A percentile compares a stretch with the other conserved stretches of the same genome.
Evolutionary conservation across 2,113 vertebrate genomes (phyloP).

Genomic region (Microtus montanus): DNA sequence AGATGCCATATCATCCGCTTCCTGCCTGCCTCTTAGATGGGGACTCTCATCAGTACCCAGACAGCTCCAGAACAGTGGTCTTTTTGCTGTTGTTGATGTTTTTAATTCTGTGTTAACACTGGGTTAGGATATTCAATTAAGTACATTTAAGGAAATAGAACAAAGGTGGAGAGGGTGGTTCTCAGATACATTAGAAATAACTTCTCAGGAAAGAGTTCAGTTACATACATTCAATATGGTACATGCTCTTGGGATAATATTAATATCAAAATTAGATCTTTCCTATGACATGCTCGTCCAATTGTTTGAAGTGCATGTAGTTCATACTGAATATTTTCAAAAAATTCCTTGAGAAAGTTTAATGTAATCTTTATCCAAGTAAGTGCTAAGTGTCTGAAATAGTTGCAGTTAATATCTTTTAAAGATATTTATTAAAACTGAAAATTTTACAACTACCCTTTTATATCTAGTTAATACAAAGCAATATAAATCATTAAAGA

Average conservation of each 20-base stretch:
- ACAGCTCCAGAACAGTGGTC: not conserved
- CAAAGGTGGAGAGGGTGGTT: conserved; percentile 57
- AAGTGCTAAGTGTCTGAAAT: not conserved
- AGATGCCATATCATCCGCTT: conserved; percentile 64
- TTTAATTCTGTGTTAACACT: not conserved
- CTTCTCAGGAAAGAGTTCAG: conserved; percentile 52
- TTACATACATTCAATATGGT: not conserved
- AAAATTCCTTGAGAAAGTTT: conserved; percentile 35
- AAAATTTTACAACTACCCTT: conserved; percentile 14
- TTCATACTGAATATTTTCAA: not conserved
- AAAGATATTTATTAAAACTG: not conserved
- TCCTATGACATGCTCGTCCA: not conserved
- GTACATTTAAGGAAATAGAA: conserved; percentile 44
- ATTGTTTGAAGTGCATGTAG: not conserved
- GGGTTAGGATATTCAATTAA: conserved; percentile 63
- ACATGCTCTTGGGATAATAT: not conserved
- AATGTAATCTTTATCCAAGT: conserved; percentile 30
- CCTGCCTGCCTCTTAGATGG: conserved; percentile 64
- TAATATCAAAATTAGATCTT: not conserved
- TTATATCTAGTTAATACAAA: not conserved
- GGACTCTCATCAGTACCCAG: conserved; percentile 61
- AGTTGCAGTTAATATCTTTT: not conserved
- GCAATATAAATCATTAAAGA: conserved; percentile 36
- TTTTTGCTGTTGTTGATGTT: not conserved
- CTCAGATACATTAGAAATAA: conserved; percentile 55